Evolutionary conservation across 2,797 vertebrate genomes (phyloP).

Genomic region (Gila robusta): DNA sequence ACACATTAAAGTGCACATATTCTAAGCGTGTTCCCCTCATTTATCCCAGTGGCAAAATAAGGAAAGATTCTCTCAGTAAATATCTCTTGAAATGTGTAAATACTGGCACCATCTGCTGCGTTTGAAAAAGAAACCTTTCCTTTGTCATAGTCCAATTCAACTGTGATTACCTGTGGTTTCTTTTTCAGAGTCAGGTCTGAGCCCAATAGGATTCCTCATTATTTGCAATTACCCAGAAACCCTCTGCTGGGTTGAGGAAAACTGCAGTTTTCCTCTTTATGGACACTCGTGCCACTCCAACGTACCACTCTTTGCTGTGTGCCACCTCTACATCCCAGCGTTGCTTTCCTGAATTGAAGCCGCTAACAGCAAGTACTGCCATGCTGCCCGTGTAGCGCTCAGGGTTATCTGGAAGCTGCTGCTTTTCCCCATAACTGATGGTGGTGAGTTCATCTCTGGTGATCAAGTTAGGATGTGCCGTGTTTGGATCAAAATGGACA

Average conservation of each 20-base stretch:
- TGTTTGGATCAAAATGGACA: constrained; percentile 75
- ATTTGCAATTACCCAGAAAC: constrained; percentile 76
- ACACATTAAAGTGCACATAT: constrained; percentile 67
- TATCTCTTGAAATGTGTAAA: constrained; percentile 73
- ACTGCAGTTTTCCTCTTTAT: constrained; percentile 69
- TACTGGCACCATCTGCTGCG: constrained; percentile 55
- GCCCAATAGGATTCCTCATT: constrained; percentile 70
- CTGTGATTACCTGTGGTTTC: constrained; percentile 67
- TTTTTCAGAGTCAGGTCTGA: constrained; percentile 70
- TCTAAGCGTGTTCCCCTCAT: constrained; percentile 58
- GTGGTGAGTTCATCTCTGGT: constrained; percentile 71
- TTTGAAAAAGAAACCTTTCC: constrained; percentile 75
- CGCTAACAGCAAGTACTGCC: constrained; percentile 67
- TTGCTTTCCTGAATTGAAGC: constrained; percentile 74
- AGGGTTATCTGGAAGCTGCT: constrained; percentile 68
- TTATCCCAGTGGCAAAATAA: constrained; percentile 72
- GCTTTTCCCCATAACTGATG: constrained; percentile 65
- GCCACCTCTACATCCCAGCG: constrained; percentile 74
- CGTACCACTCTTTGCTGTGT: constrained; percentile 69
- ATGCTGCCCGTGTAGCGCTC: constrained; percentile 71
- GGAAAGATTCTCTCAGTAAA: constrained; percentile 75
- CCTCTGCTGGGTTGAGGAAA: constrained; percentile 70
- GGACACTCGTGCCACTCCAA: constrained; percentile 73
- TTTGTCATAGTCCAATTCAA: constrained; percentile 74
- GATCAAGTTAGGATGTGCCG: constrained; percentile 73